Evolutionary conservation across 2,113 vertebrate species (phyloP), one percentile per base, ranked within the genome.

Genomic region (Fulmarus glacialis): DNA sequence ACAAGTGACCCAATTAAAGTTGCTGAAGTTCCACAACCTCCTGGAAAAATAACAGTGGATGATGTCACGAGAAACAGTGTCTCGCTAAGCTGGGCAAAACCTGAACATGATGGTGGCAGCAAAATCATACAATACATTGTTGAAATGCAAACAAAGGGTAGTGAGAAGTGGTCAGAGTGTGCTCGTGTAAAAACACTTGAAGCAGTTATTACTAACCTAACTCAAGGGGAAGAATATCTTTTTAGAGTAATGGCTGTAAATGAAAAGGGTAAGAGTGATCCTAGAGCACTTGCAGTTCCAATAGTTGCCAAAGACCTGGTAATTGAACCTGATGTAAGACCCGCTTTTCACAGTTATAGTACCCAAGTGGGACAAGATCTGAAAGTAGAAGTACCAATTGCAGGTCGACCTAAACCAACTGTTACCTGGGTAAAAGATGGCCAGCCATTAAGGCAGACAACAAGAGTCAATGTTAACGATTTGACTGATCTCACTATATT

Each of bases 261-360:
- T 96, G 99, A 99, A 96, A 99, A 99, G 93, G 99, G 99, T 43
- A 99, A 99, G 96, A 99, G 99, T 97, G 99, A 99, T 87, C 99
- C 99, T 82, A 99, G 98, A 97, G 98, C 99, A 20, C 99, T 99
- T 94, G 98, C 99, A 50, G 99, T 99, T 94, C 99, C 99, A 96
- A 98, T 99, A 79, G 98, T 99, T 97, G 99, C 99, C 89, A 99
- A 99, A 97, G 99, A 99, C 92, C 97, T 99, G 64, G 99, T 99
- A 52, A 99, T 99, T 96, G 99, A 99, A 86, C 99, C 99, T 93
- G 99, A 99, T 97, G 97, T 99, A 84, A 98, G 98, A 96, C 99
- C 99, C 96, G 96, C 96, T 96, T 99, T 99, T 95, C 99, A 98
- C 91, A 99, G 95, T 97, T 99, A 99, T 59, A 99, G 98, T 96